Base-by-base conservation (phyloP, 2,113 vertebrate genomes). In the Poeciliopsis turrubarensis region DNA sequence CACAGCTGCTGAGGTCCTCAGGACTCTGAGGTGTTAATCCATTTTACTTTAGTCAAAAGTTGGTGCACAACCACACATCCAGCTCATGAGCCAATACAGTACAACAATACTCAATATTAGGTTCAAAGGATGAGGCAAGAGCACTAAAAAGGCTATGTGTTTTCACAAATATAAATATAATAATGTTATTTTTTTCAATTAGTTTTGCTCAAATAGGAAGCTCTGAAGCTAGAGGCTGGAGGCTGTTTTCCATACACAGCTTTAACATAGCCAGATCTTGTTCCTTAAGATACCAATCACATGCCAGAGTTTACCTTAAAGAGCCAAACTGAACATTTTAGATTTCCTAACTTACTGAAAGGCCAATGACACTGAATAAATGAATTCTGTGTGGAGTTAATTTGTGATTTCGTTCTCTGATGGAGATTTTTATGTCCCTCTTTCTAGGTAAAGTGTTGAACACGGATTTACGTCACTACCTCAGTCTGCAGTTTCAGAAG, bases 401-500 rank as follows among this genome's bases (percentile, higher is more conserved):
- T 51, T 22, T n/a, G 15, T 60, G 60, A 41, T 71, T 72, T 60
- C 51, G 62, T 22, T 13, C 30, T 63, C 73, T 91, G 78, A 89
- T 81, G 74, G 68, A 39, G 3, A 47, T 27, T 65, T 79, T 27
- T 81, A 41, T 68, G n/a, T 82, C 32, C 73, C 13, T 32, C 41
- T 62, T 29, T 65, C 1, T 30, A 99, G 98, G 98, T 67, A 99
- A 99, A 92, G 97, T 99, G 86, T 94, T 99, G 92, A 99, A 99
- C 91, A 96, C 96, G 73, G 97, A 99, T 90, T 90, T 99, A 90
- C 96, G 96, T 60, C 98, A 99, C 91, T 99, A 99, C 92, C 93
- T 99, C 94, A 99, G 97, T 88, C 95, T 99, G 85, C 98, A 99
- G 93, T 99, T 99, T 92, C 97, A 99, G 94, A 99, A 99, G 86